These are phyloP conservation scores for Pungitius pungitius DNA, from an alignment of 2,113 vertebrate species.

Conservation along the genomic window DNA sequence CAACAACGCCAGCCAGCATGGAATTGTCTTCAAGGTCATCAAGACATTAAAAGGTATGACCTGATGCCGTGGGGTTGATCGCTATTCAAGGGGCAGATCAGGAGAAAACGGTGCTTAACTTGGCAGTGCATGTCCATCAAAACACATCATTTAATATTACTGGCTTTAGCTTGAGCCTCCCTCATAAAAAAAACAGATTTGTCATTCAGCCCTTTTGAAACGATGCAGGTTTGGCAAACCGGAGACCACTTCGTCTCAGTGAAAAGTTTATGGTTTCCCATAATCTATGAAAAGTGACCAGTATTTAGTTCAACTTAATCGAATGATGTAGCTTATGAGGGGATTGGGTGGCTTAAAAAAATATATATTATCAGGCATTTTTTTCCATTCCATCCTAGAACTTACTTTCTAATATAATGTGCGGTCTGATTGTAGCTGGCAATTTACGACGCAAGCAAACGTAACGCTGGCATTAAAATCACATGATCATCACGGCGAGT, in stretches of 20 bases:
- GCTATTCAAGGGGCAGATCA: slow-evolving; percentile 25
- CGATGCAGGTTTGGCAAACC: slow-evolving; percentile 39
- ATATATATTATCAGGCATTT: slow-evolving; percentile 38
- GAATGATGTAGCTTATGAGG: slow-evolving; percentile 22
- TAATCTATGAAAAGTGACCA: slow-evolving; percentile 44
- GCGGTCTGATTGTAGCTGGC: slow-evolving; percentile 1
- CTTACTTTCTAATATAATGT: slow-evolving; percentile 29
- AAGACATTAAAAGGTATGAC: slow-evolving; percentile 42
- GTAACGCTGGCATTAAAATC: slow-evolving; percentile 28
- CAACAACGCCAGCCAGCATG: background rate
- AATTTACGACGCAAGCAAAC: background rate
- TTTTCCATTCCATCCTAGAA: slow-evolving; percentile 18
- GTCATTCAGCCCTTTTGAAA: slow-evolving; percentile 47
- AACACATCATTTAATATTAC: slow-evolving; percentile 48
- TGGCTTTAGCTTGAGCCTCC: background rate
- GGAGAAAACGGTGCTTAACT: slow-evolving; percentile 36
- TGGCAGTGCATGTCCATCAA: slow-evolving; percentile 33
- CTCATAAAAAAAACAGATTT: slow-evolving; percentile 27
- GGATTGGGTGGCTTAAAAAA: slow-evolving; percentile 50
- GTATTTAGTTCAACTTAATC: slow-evolving; percentile 5
- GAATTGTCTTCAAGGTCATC: slow-evolving; percentile 18
- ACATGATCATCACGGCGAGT: slow-evolving; percentile 18
- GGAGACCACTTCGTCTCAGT: slow-evolving; percentile 24
- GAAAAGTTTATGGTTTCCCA: slow-evolving; percentile 37
- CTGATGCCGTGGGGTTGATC: slow-evolving; percentile 5